Evolutionary conservation across 2,797 vertebrate genomes (phyloP).

Genomic region (Valencia hispanica): DNA sequence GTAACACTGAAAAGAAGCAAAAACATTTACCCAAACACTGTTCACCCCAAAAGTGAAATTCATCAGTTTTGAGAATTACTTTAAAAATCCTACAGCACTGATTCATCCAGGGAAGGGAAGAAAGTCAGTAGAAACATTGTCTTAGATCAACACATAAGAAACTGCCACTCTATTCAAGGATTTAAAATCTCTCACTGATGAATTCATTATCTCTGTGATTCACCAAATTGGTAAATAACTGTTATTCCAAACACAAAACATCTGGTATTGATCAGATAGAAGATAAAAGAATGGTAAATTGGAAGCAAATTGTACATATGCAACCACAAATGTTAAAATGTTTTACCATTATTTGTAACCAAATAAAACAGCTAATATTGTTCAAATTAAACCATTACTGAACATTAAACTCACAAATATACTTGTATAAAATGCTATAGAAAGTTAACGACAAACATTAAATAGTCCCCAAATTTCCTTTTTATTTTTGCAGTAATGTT

Average conservation of each 20-base stretch:
- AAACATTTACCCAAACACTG: not conserved
- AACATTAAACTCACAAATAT: not conserved
- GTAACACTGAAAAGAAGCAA: not conserved
- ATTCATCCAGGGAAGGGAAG: not conserved
- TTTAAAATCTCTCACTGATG: not conserved
- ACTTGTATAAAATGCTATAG: too few species aligned
- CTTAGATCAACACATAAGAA: not conserved
- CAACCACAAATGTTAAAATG: too few species aligned
- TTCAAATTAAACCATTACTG: not conserved
- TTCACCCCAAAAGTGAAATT: not conserved
- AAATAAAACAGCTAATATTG: not conserved
- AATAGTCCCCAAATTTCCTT: not conserved
- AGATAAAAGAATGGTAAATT: not conserved
- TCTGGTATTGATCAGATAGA: not conserved
- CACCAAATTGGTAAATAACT: not conserved
- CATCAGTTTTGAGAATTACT: not conserved
- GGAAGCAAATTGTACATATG: not conserved
- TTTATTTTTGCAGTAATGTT: not conserved
- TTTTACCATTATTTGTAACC: not conserved
- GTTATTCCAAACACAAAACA: not conserved
- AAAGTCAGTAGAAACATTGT: not conserved
- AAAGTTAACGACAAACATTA: not conserved
- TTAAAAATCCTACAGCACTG: not conserved
- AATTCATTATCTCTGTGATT: not conserved
- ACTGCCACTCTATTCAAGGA: not conserved